phyloP scores from a whole-genome alignment of 1,140 invertebrate genomes.

The Papilio polyxenes region DNA sequence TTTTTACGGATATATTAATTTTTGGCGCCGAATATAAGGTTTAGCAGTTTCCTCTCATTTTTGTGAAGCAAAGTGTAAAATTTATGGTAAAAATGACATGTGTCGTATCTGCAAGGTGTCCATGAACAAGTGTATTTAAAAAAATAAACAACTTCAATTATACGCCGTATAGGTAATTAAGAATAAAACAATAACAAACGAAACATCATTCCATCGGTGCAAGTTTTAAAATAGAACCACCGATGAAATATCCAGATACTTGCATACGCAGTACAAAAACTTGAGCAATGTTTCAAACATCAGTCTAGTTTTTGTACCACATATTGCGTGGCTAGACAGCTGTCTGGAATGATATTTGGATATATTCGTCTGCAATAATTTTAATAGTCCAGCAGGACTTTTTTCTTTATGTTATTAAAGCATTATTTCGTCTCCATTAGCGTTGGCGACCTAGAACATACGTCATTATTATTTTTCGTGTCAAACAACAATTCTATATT shows the following conservation, averaged over 20 bases:
- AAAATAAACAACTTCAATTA: constrained; percentile 1
- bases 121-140: not conserved
- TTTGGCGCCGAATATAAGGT: too few relatives aligned
- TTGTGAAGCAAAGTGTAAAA: not conserved
- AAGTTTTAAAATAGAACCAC: constrained; percentile 19
- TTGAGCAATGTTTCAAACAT: not conserved
- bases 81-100: not conserved
- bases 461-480: constrained; percentile 3
- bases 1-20: too few relatives aligned
- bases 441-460: not conserved
- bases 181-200: constrained; percentile 20
- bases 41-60: too few relatives aligned
- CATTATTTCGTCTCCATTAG: constrained; percentile 13
- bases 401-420: not conserved
- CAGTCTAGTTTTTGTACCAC: not conserved
- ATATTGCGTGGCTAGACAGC: constrained; percentile 3
- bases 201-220: constrained; percentile 18
- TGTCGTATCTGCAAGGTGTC: not conserved
- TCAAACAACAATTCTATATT: constrained; percentile 30
- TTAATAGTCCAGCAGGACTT: not conserved
- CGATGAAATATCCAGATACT: constrained; percentile 27
- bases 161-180: not conserved
- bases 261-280: not conserved
- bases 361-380: constrained; percentile 6
- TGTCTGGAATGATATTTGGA: constrained; percentile 13